Percentiles rank a stretch among this genome's conserved stretches.
phyloP scores from a whole-genome alignment of 2,797 vertebrate genomes.

The Bucorvus abyssinicus region DNA sequence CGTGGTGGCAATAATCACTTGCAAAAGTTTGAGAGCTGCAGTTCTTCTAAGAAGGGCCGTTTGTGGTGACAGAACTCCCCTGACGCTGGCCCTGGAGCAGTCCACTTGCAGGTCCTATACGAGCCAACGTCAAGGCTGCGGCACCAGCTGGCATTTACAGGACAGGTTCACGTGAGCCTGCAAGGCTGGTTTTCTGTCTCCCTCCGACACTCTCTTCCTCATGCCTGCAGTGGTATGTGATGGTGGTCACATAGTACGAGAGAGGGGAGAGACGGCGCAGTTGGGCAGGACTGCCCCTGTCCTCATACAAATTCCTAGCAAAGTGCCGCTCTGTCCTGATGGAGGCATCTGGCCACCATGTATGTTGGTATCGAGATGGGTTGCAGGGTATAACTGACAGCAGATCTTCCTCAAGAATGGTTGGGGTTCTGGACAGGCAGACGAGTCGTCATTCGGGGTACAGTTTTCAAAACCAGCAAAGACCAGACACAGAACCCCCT shows the following conservation, averaged over 20 bases:
- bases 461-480: not conserved
- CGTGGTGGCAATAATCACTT: not conserved
- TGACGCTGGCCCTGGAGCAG: not conserved
- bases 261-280: rapidly evolving
- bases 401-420: not conserved
- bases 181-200: not conserved
- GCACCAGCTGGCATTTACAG: not conserved
- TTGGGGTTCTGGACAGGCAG: not conserved
- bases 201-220: not conserved
- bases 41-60: not conserved
- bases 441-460: not conserved
- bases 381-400: not conserved
- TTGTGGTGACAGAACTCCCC: not conserved
- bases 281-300: not conserved
- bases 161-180: not conserved
- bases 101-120: not conserved
- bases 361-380: not conserved
- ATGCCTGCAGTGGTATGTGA: not conserved
- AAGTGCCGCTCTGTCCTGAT: not conserved
- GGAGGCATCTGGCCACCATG: not conserved
- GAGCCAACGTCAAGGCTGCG: not conserved
- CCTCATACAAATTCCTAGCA: not conserved
- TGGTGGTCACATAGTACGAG: not conserved
- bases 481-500: not conserved
- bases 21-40: not conserved